Conservation (phyloP, 2,113 vertebrate genomes). For the Perognathus longimembris region DNA sequence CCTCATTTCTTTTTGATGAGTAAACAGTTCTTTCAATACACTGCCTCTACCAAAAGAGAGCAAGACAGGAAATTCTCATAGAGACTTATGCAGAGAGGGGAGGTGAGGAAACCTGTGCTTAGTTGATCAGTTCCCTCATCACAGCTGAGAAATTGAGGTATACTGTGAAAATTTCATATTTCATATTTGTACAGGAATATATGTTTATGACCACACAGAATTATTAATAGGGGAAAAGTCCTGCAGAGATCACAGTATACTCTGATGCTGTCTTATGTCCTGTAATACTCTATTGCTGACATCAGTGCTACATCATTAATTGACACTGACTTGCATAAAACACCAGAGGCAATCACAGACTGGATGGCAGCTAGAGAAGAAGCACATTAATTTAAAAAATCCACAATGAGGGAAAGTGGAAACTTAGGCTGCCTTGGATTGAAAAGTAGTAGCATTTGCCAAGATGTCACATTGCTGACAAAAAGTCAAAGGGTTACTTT, state of each 20-base stretch:
- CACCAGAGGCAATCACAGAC: neutral
- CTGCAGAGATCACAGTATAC: neutral
- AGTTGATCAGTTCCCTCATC: neutral
- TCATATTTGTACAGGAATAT: neutral
- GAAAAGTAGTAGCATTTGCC: constrained; percentile 19
- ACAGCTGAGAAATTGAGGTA: neutral
- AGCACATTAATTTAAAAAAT: neutral
- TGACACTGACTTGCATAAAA: neutral
- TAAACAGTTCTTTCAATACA: neutral
- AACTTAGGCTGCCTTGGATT: neutral
- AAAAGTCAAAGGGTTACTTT: constrained; percentile 52
- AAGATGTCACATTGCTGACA: neutral
- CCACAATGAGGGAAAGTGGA: neutral
- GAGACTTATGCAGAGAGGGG: neutral
- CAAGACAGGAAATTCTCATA: neutral
- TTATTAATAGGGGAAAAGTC: neutral
- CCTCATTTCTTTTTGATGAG: constrained; percentile 3
- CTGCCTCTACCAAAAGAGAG: neutral
- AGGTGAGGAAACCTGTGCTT: neutral
- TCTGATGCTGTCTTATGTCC: neutral
- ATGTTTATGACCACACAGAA: neutral
- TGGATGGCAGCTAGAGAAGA: neutral
- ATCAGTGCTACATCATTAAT: neutral
- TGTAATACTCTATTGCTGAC: neutral
- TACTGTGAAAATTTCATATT: neutral